Base-by-base conservation (phyloP, 2,113 vertebrate species). In the Percopsis transmontana region DNA sequence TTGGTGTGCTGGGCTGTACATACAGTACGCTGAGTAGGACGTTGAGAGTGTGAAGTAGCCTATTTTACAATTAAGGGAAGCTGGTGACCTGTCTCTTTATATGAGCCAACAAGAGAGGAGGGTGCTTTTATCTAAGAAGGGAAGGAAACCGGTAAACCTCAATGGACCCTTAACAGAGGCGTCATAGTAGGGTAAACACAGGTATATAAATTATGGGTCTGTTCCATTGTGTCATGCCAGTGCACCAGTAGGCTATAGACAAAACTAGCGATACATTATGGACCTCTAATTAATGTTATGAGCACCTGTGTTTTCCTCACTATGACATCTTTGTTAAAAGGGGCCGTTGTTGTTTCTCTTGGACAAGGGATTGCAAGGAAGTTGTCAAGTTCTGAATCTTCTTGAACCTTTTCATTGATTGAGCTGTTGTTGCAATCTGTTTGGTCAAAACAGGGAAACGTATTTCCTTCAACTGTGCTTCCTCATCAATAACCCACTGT, bases 401-500 rank as follows among this genome's bases (percentile, higher is more conserved):
- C 44, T 33, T 33, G 5, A 33, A 33, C 5, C 27, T 33, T 33
- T 33, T 33, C 27, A 33, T 7, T 33, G 27, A 6, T 33, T 5
- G 52, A 66, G 58, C 48, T 53, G 81, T 45, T 51, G 44, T 45
- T 51, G 44, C 69, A 73, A 62, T 77, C 70, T 85, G 63, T 50
- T 73, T 45, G 16, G 20, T 19, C 58, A 76, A 70, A 81, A 52
- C n/a, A 58, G 45, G 12, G 38, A 60, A 80, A 69, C 65, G 57
- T 71, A 54, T 21, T 53, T 53, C 68, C 62, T 12, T 44, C 23
- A 69, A 67, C 73, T 77, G 63, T 66, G 8, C 13, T 2, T 62
- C 77, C 58, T 54, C 40, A 2, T 80, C 82, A 77, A 79, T 75
- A 85, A 77, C 57, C 61, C 65, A 55, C 58, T 57, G 70, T 68